These are phyloP conservation scores for Synanthedon myopaeformis DNA, from an alignment of 2,888 invertebrate species.

Conservation along the genomic window DNA sequence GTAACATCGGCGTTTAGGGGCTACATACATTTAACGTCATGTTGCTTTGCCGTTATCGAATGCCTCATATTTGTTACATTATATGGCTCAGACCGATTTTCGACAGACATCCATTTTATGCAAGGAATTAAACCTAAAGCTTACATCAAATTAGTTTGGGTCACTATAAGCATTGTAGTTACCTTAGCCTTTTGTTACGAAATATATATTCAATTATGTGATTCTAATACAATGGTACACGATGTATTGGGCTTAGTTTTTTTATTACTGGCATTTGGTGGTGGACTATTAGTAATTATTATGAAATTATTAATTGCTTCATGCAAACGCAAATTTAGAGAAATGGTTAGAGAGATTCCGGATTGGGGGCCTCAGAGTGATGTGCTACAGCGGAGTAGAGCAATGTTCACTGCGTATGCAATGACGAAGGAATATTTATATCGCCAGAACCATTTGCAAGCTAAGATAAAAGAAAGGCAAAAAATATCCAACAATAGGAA, in stretches of 20 bases:
- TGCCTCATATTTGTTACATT: conserved; percentile 39
- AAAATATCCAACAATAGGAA: conserved; percentile 27
- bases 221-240: not conserved
- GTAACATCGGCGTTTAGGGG: conserved; percentile 19
- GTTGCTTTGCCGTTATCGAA: conserved; percentile 30
- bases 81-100: conserved; percentile 47
- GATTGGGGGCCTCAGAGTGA: conserved; percentile 48
- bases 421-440: conserved; percentile 67
- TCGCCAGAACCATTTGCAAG: conserved; percentile 56
- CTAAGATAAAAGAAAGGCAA: conserved; percentile 44
- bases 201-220: conserved; percentile 8
- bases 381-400: conserved; percentile 45
- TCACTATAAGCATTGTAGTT: conserved; percentile 20
- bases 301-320: conserved; percentile 21
- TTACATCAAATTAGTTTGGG: conserved; percentile 37
- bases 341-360: conserved; percentile 23
- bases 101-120: conserved; percentile 62
- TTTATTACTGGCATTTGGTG: conserved; percentile 6
- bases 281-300: conserved; percentile 9
- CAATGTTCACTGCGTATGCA: conserved; percentile 60
- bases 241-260: conserved; percentile 13
- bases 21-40: conserved; percentile 16
- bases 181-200: conserved; percentile 25
- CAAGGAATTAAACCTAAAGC: conserved; percentile 41
- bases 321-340: conserved; percentile 17